Base-by-base conservation (phyloP, 2,113 vertebrate species). In the Mobula birostris region DNA sequence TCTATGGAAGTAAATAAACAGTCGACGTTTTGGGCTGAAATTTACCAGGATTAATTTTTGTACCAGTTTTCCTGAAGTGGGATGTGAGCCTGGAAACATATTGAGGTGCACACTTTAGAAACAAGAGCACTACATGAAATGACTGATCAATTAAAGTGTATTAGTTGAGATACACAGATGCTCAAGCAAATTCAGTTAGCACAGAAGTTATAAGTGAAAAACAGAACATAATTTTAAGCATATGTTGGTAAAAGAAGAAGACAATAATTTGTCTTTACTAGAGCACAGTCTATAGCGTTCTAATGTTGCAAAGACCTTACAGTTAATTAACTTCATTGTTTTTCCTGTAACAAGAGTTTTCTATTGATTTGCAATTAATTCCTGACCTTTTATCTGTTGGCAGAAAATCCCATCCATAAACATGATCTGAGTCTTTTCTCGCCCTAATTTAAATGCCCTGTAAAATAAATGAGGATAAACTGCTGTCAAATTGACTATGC, bases 291-390 rank as follows among this genome's bases (percentile, higher is more conserved):
- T 61, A 48, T 14, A 58, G 21, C 5, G 58, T 85, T 56, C 19
- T 17, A 83, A 58, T 58, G 19, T 48, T 85, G 82, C 56, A 85
- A 85, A 85, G 24, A 58, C 82, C n/a, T 58, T 85, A 56, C 27
- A 85, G 82, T 85, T 61, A 85, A 58, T 85, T 61, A 85, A 85
- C 82, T 85, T 58, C 58, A 85, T 85, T 27, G 48, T 85, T 85
- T 85, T 85, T 58, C 56, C 82, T 61, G 29, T 85, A 61, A 85
- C 56, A 85, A 29, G 82, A 85, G 82, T 85, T 85, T 85, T 85
- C 14, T 29, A 85, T 85, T 85, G 82, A 85, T 85, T 85, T 29
- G 2, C 40, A 27, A 58, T 85, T 85, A 58, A 85, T 85, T 85
- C 24, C 48, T 58, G 82, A 48, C 24, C 48, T 61, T 83, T 83